These are phyloP conservation scores for Microplitis mediator DNA, from an alignment of 1,140 invertebrate genomes.

Conservation along the genomic window DNA sequence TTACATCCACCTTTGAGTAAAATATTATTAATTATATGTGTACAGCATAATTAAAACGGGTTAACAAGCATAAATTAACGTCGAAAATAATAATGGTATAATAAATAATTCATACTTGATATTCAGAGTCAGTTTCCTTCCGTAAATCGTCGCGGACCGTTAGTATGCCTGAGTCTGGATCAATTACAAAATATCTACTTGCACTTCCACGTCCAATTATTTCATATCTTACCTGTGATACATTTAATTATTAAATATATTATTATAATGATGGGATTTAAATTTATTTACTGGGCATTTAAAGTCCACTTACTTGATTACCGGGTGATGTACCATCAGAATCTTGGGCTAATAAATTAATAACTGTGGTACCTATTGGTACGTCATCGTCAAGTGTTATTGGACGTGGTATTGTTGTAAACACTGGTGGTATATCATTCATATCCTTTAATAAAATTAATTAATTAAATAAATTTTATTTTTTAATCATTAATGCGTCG, in stretches of 20 bases:
- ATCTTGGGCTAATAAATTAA: slow-evolving; percentile 78
- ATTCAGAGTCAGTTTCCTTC: slow-evolving; percentile 84
- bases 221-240: slow-evolving; percentile 73
- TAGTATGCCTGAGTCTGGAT: slow-evolving; percentile 79
- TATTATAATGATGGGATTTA: background rate
- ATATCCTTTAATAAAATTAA: slow-evolving; percentile 66
- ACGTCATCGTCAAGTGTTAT: slow-evolving; percentile 84
- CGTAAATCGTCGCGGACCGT: slow-evolving; percentile 80
- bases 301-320: slow-evolving; percentile 69
- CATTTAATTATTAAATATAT: background rate
- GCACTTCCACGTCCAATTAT: slow-evolving; percentile 80
- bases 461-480: slow-evolving; percentile 6
- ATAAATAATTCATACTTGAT: slow-evolving; percentile 65
- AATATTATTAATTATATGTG: slow-evolving; percentile 6
- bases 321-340: slow-evolving; percentile 81
- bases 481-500: background rate
- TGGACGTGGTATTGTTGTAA: slow-evolving; percentile 78
- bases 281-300: background rate
- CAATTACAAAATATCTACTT: slow-evolving; percentile 83
- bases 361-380: slow-evolving; percentile 78
- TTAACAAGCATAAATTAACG: slow-evolving; percentile 10
- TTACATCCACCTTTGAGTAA: slow-evolving; percentile 74
- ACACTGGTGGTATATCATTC: slow-evolving; percentile 85
- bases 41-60: background rate
- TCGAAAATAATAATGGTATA: background rate